Percentiles rank a stretch among this genome's conserved stretches.
Conservation (phyloP, 2,888 invertebrate genomes). For the Eulithis testata region DNA sequence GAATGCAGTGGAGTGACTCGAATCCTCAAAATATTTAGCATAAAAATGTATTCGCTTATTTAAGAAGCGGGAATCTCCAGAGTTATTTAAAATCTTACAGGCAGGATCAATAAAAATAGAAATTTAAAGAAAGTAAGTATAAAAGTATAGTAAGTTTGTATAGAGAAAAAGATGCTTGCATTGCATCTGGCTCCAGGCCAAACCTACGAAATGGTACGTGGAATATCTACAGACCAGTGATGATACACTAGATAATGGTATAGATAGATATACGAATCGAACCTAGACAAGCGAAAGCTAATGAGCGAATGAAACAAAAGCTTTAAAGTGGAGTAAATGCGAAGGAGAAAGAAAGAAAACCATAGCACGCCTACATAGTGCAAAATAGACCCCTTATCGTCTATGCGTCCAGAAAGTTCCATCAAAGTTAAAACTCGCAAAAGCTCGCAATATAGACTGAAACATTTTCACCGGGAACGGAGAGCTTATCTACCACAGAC, state of each 20-base stretch:
- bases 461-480: too few species aligned
- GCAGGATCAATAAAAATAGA: background rate
- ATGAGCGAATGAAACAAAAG: background rate
- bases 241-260: background rate
- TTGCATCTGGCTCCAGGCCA: constrained; percentile 4
- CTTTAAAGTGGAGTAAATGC: background rate
- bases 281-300: background rate
- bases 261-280: background rate
- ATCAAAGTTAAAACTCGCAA: constrained; percentile 12
- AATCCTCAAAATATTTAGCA: background rate
- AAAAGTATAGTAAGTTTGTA: background rate
- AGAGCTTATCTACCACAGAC: too few species aligned
- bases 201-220: constrained; percentile 1
- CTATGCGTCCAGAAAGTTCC: constrained; percentile 32
- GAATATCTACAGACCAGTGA: background rate
- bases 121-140: too few species aligned
- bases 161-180: background rate
- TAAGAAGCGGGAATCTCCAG: background rate
- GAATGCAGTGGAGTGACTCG: too few species aligned
- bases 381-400: constrained; percentile 26
- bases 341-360: background rate
- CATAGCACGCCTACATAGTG: background rate
- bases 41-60: background rate
- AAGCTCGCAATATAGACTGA: background rate
- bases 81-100: background rate